phyloP scores from a whole-genome alignment of 1,140 invertebrate species.

The Zaprionus nigranus region DNA sequence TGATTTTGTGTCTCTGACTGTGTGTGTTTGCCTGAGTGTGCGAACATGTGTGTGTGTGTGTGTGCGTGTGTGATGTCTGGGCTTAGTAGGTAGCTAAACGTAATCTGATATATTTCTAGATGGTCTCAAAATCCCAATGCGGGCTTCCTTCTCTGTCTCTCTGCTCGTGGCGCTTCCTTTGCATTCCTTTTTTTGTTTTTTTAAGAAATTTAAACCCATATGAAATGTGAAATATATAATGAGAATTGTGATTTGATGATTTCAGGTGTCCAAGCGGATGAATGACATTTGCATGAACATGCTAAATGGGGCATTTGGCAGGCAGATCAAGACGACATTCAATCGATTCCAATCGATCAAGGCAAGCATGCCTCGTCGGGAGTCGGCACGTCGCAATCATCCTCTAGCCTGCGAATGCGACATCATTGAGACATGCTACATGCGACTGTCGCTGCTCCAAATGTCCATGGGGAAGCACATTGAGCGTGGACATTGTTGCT shows the following conservation, averaged over 20 bases:
- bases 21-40: conserved; percentile 16
- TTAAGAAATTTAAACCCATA: conserved; percentile 4
- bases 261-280: conserved; percentile 91
- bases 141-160: conserved; percentile 30
- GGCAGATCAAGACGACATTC: conserved; percentile 91
- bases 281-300: conserved; percentile 91
- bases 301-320: conserved; percentile 92
- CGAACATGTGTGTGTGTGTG: conserved; percentile 9
- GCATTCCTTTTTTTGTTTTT: background rate
- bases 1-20: conserved; percentile 29
- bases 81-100: conserved; percentile 63
- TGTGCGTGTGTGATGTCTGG: conserved; percentile 32
- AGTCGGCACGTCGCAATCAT: conserved; percentile 93
- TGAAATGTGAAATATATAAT: conserved; percentile 19
- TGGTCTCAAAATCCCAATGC: conserved; percentile 38
- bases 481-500: conserved; percentile 94
- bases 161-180: conserved; percentile 11
- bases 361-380: conserved; percentile 94
- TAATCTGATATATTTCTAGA: conserved; percentile 73
- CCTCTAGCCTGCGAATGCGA: conserved; percentile 94
- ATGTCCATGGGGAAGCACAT: conserved; percentile 97
- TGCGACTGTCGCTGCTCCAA: conserved; percentile 93
- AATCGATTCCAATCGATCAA: conserved; percentile 93
- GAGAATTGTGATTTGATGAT: conserved; percentile 36
- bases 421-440: conserved; percentile 95